phyloP scores from a whole-genome alignment of 2,797 vertebrate species.

The Urocyon cinereoargenteus region DNA sequence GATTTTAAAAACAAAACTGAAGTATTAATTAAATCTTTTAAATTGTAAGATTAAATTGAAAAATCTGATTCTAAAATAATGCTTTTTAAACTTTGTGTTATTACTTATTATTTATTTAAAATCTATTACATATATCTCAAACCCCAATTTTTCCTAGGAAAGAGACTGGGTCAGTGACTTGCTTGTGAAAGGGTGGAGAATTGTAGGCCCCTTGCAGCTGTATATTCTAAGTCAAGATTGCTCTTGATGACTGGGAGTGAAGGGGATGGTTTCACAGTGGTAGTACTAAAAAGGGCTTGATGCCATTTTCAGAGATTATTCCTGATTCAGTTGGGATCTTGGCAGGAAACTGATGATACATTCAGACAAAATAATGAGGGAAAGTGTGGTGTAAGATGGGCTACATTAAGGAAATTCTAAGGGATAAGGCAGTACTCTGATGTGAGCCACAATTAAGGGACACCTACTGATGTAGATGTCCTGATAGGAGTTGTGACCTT shows the following conservation, averaged over 20 bases:
- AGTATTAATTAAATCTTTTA: background rate
- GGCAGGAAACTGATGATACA: background rate
- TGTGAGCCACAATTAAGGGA: background rate
- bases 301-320: background rate
- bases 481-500: background rate
- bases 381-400: background rate
- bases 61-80: background rate
- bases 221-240: background rate
- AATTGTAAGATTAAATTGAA: background rate
- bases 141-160: background rate
- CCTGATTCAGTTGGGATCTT: background rate
- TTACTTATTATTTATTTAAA: background rate
- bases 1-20: slow-evolving; percentile 28
- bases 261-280: background rate
- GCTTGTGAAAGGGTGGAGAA: background rate
- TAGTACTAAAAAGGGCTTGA: background rate
- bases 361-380: background rate
- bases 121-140: background rate
- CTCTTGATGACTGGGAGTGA: background rate
- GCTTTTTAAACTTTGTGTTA: background rate
- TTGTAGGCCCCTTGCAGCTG: background rate
- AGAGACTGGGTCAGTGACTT: background rate
- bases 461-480: background rate
- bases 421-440: background rate
- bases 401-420: background rate